These are phyloP conservation scores for Hypotaenidia philippensis DNA, from an alignment of 2,797 vertebrate genomes.

Conservation along the genomic window DNA sequence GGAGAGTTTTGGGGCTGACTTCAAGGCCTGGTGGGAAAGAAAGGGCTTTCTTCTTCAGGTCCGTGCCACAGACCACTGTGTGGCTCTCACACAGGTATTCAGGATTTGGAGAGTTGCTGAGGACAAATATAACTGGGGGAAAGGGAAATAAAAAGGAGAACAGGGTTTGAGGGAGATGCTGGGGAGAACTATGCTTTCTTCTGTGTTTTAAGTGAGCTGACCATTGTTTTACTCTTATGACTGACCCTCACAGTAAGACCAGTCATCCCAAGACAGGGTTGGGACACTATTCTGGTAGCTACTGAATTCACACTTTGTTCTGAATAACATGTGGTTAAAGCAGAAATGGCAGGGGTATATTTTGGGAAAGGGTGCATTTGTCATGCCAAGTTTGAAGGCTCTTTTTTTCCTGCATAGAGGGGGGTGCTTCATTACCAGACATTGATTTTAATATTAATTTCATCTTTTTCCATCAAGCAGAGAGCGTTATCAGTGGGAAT, in stretches of 20 bases:
- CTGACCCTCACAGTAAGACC: background rate
- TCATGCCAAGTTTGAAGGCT: background rate
- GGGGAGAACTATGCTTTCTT: background rate
- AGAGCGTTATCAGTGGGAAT: background rate
- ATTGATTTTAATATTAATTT: background rate
- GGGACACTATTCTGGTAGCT: background rate
- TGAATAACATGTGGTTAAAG: background rate
- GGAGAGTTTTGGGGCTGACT: background rate
- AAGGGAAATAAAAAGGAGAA: background rate
- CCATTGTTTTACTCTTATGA: background rate
- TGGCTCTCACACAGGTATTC: background rate
- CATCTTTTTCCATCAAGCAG: background rate
- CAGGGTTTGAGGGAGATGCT: background rate
- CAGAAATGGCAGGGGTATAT: background rate
- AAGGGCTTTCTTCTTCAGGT: background rate
- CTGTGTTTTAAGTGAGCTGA: background rate
- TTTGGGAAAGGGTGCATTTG: background rate
- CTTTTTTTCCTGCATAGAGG: background rate
- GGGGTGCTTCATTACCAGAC: background rate
- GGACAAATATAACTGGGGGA: background rate
- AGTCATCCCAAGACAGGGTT: background rate
- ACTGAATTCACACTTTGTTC: background rate
- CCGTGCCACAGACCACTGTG: fast-evolving
- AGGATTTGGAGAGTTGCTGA: background rate
- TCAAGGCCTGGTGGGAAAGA: background rate